Conservation (phyloP, 2,888 invertebrate genomes). For the Odontomyia ornata region DNA sequence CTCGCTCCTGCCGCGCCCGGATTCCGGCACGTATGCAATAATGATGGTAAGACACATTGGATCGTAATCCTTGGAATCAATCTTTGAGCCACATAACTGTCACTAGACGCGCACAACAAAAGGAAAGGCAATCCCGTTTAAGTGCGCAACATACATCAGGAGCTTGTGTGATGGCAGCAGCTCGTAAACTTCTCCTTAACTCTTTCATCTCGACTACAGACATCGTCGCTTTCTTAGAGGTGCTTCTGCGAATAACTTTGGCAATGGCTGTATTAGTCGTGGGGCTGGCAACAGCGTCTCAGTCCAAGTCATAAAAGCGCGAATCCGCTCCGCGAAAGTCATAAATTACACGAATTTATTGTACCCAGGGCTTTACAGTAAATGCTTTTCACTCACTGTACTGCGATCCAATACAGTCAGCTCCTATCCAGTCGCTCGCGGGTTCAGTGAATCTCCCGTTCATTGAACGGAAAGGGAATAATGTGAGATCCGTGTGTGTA, state of each 20-base stretch:
- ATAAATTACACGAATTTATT: slow-evolving; percentile 48
- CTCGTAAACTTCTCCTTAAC: slow-evolving; percentile 37
- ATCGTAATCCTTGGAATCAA: slow-evolving; percentile 43
- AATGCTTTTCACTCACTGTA: slow-evolving; percentile 25
- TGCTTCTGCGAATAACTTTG: slow-evolving; percentile 31
- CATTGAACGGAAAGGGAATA: slow-evolving; percentile 8
- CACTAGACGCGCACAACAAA: slow-evolving; percentile 37
- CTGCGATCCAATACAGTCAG: not conserved
- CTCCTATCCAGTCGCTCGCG: not conserved
- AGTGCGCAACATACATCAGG: slow-evolving; percentile 36
- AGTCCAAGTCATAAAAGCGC: slow-evolving; percentile 42
- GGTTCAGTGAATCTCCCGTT: not conserved
- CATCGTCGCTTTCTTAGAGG: not conserved
- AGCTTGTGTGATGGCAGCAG: slow-evolving; percentile 30
- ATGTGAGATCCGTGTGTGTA: slow-evolving; percentile 39
- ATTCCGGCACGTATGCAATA: slow-evolving; percentile 12
- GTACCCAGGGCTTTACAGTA: slow-evolving; percentile 21
- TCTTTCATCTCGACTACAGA: slow-evolving; percentile 16
- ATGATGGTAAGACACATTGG: slow-evolving; percentile 29
- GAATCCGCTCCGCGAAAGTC: slow-evolving; percentile 41
- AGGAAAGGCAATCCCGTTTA: slow-evolving; percentile 34
- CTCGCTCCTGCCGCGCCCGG: too few relatives aligned
- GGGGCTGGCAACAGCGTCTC: slow-evolving; percentile 12
- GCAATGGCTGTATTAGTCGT: slow-evolving; percentile 1
- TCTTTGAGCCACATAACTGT: slow-evolving; percentile 46